These are phyloP conservation scores for Danio rerio DNA, from an alignment of 2,113 vertebrate species.

Conservation along the genomic window GRCz12tu NC_133193.1:41632001-41632500, in stretches of 20 bases:
- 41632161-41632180: conserved; percentile 48
- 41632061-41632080: conserved; percentile 96
- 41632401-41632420: too few species aligned
- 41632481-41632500: too few species aligned
- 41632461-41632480: too few species aligned
- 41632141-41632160: conserved; percentile 50
- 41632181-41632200: conserved; percentile 36
- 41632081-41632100: conserved; percentile 95
- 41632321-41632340: neutral
- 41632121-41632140: conserved; percentile 57
- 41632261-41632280: neutral
- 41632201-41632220: conserved; percentile 38
- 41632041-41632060: conserved; percentile 86
- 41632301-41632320: neutral
- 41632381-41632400: neutral
- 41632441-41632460: too few species aligned
- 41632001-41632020: neutral
- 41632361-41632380: neutral
- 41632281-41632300: neutral
- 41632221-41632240: neutral
- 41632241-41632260: neutral
- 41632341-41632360: neutral
- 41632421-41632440: too few species aligned
- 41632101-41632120: conserved; percentile 97
- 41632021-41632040: conserved; percentile 71